phyloP scores from a whole-genome alignment of 2,113 vertebrate species.

The Myiopsitta monachus region DNA sequence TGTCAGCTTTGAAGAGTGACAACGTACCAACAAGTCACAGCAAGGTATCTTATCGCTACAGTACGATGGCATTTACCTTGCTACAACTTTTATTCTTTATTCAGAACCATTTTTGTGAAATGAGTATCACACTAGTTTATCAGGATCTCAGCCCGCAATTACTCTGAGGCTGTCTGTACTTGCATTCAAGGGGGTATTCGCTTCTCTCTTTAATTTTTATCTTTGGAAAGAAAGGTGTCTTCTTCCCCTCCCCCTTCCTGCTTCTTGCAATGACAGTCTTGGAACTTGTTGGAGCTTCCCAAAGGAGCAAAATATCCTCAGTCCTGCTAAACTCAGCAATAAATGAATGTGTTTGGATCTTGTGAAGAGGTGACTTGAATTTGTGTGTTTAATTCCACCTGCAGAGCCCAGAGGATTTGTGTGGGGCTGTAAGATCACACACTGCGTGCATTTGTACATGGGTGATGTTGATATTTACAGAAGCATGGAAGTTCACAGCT shows the following conservation, averaged over 20 bases:
- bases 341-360: background rate
- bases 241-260: background rate
- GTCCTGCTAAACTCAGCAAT: background rate
- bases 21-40: background rate
- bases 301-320: background rate
- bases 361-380: background rate
- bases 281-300: background rate
- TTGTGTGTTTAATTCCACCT: background rate
- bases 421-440: background rate
- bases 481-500: background rate
- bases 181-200: background rate
- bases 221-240: background rate
- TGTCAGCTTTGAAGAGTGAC: background rate
- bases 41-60: background rate
- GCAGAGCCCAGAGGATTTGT: background rate
- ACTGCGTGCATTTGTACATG: background rate
- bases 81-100: background rate
- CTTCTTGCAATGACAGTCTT: background rate
- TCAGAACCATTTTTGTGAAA: background rate
- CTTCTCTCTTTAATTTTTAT: background rate
- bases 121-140: background rate
- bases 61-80: background rate
- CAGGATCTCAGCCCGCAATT: background rate
- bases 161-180: background rate
- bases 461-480: conserved; percentile 8